Percentiles rank a stretch among this genome's conserved stretches.
Conservation (phyloP, 1,140 invertebrate species). For the Proales similis region DNA sequence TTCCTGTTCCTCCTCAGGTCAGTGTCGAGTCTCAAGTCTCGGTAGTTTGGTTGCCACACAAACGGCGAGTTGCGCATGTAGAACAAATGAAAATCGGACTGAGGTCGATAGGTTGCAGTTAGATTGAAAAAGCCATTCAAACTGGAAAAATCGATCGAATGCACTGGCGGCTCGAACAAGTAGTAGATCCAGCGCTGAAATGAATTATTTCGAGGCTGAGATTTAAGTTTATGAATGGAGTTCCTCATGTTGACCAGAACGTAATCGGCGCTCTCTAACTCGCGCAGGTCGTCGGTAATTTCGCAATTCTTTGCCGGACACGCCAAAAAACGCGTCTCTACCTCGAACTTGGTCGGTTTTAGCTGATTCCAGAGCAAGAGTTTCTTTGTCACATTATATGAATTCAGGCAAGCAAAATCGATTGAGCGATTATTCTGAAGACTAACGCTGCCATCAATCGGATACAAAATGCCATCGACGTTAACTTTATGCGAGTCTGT, state of each 20-base stretch:
- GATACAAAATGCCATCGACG: too few species aligned
- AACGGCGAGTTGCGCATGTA: conserved; percentile 23
- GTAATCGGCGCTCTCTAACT: conserved; percentile 1
- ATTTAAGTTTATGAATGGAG: not conserved
- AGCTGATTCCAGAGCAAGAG: too few species aligned
- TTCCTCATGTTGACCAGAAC: not conserved
- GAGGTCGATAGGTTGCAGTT: not conserved
- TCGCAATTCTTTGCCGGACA: conserved; percentile 24
- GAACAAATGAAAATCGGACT: conserved; percentile 1
- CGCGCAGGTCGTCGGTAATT: not conserved
- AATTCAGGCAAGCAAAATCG: too few species aligned
- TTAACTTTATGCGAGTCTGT: too few species aligned
- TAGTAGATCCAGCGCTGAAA: conserved; percentile 22
- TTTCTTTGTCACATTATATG: too few species aligned
- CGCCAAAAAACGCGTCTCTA: too few species aligned
- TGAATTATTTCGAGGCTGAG: not conserved
- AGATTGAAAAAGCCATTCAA: conserved; percentile 33
- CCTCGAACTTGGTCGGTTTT: too few species aligned
- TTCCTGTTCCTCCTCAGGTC: too few species aligned
- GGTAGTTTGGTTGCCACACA: too few species aligned
- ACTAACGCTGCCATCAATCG: too few species aligned
- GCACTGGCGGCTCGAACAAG: not conserved
- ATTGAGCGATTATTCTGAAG: too few species aligned
- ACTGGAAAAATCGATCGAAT: not conserved
- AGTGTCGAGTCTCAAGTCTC: too few species aligned